Conservation (phyloP, 1,140 invertebrate species). For the Camponotus floridanus region DNA sequence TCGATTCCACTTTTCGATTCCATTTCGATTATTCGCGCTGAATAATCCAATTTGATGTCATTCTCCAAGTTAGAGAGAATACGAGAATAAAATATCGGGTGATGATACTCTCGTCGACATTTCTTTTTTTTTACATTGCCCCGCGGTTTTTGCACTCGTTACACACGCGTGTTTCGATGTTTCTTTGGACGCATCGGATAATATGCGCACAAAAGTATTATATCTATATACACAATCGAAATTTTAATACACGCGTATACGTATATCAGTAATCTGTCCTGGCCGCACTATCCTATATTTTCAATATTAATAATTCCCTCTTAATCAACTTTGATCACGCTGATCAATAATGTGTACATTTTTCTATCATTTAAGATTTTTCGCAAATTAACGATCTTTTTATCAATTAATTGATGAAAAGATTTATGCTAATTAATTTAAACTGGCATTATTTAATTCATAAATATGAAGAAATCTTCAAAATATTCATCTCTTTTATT, state of each 20-base stretch:
- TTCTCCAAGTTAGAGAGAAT: not conserved
- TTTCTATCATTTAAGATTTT: not conserved
- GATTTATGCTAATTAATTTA: not conserved
- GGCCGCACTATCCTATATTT: not conserved
- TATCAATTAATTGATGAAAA: not conserved
- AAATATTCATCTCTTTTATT: not conserved
- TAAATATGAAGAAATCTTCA: not conserved
- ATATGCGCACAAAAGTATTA: constrained; percentile 45
- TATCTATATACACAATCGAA: constrained; percentile 58
- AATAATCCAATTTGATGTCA: constrained; percentile 46
- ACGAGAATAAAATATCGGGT: constrained; percentile 34
- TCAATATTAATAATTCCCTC: not conserved
- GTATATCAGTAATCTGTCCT: not conserved
- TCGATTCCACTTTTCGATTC: constrained; percentile 16
- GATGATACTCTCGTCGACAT: constrained; percentile 5
- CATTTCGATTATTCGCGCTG: constrained; percentile 34
- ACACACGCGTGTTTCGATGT: not conserved
- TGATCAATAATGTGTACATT: not conserved
- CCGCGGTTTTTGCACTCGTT: constrained; percentile 66
- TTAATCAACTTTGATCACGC: not conserved
- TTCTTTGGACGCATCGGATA: constrained; percentile 30
- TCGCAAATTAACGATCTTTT: not conserved
- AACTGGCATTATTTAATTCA: not conserved
- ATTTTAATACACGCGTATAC: constrained; percentile 28
- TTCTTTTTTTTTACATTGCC: constrained; percentile 58